Evolutionary conservation across 2,113 vertebrate species (phyloP).

Genomic region (Gorsachius goisagi): DNA sequence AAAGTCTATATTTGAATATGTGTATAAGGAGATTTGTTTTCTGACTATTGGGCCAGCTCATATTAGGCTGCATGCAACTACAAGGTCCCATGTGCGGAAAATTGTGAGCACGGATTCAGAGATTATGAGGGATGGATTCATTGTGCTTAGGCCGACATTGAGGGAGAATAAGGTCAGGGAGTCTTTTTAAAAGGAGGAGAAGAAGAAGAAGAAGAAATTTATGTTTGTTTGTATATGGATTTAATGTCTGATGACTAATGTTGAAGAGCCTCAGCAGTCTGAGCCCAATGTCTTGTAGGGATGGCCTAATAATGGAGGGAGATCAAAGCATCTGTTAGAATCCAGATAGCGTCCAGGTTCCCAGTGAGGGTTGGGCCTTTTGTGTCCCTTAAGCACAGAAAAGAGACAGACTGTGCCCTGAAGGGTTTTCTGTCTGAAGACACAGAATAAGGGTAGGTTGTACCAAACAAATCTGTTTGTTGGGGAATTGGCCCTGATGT

Average conservation of each 20-base stretch:
- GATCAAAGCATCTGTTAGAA: not conserved
- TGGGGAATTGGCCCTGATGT: not conserved
- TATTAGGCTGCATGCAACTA: not conserved
- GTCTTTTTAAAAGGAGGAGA: not conserved
- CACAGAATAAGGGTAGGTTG: not conserved
- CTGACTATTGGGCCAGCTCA: not conserved
- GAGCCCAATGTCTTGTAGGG: not conserved
- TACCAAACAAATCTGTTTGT: not conserved
- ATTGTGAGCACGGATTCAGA: not conserved
- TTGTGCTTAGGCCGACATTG: not conserved
- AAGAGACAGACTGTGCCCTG: not conserved
- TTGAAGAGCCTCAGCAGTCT: not conserved
- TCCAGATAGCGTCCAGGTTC: not conserved
- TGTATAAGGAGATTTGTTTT: not conserved
- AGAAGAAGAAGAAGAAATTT: not conserved
- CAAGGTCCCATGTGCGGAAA: rapidly evolving
- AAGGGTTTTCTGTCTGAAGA: not conserved
- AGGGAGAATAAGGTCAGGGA: not conserved
- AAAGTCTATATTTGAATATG: not conserved
- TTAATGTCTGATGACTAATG: not conserved
- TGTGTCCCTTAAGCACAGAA: not conserved
- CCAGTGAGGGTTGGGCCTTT: not conserved
- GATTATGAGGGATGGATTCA: not conserved
- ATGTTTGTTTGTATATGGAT: not conserved
- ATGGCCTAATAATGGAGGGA: not conserved